Evolutionary conservation across 2,797 vertebrate species (phyloP).

Genomic region (Rhinophrynus dorsalis): DNA sequence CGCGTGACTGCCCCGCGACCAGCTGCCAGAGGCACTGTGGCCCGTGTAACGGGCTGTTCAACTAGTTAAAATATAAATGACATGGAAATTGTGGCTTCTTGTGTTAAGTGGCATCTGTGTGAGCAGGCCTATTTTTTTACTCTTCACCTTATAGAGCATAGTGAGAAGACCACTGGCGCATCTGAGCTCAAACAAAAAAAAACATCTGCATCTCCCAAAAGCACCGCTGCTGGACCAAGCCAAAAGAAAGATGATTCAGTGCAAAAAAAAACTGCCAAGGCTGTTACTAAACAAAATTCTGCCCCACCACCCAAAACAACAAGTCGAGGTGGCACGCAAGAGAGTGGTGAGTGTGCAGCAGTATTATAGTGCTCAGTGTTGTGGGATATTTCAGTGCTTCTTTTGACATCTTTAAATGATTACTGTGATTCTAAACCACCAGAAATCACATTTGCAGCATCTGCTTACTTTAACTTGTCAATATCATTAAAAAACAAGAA

Average conservation of each 20-base stretch:
- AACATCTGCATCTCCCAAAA: conserved; percentile 71
- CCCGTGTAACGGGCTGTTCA: no score
- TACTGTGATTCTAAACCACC: no score
- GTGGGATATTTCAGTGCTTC: no score
- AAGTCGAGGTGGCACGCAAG: conserved; percentile 74
- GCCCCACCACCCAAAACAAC: conserved; percentile 72
- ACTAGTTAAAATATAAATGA: not conserved
- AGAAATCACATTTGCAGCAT: no score
- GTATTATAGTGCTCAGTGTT: no score
- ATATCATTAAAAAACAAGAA: no score
- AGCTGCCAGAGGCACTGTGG: no score
- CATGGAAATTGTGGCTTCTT: not conserved
- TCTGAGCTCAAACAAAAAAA: conserved; percentile 72
- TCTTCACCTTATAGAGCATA: conserved; percentile 73
- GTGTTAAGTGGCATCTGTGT: conserved; percentile 53
- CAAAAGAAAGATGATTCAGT: conserved; percentile 73
- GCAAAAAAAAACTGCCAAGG: conserved; percentile 77
- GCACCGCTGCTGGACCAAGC: conserved; percentile 57
- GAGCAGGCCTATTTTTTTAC: conserved; percentile 69
- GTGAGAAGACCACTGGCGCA: conserved; percentile 66
- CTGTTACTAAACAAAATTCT: conserved; percentile 75
- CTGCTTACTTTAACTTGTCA: no score
- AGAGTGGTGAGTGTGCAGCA: conserved; percentile 82
- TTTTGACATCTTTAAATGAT: no score
- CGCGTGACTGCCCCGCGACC: no score